phyloP scores from a whole-genome alignment of 2,888 invertebrate species.

The Electrophaes corylata region DNA sequence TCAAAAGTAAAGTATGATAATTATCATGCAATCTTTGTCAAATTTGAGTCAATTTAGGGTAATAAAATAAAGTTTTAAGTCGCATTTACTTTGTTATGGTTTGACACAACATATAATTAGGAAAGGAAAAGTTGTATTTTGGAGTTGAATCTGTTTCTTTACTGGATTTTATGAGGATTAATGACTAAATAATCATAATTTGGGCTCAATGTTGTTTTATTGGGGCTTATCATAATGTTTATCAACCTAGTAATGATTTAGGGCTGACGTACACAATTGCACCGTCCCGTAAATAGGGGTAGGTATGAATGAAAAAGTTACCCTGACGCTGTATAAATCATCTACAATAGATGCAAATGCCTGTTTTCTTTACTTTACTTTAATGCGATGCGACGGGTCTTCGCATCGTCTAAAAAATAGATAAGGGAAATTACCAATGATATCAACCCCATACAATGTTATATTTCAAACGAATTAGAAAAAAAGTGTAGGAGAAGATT shows the following conservation, averaged over 20 bases:
- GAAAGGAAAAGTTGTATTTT: conserved; percentile 45
- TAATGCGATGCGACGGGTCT: too few species aligned
- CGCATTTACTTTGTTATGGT: conserved; percentile 80
- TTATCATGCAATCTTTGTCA: conserved; percentile 77
- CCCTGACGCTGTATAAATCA: too few species aligned
- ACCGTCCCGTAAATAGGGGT: too few species aligned
- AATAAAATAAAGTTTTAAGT: conserved; percentile 82
- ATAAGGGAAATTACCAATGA: too few species aligned
- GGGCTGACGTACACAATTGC: too few species aligned
- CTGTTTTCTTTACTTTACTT: too few species aligned
- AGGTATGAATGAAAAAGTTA: too few species aligned
- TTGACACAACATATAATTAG: conserved; percentile 67
- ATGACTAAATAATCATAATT: conserved; percentile 55
- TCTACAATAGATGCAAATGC: too few species aligned
- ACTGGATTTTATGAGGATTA: conserved; percentile 29
- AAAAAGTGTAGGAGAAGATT: too few species aligned
- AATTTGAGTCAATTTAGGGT: conserved; percentile 79
- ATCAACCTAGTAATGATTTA: not conserved
- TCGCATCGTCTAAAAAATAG: too few species aligned
- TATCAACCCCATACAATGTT: too few species aligned
- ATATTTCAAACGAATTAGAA: too few species aligned
- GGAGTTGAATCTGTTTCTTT: conserved; percentile 36
- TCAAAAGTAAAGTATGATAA: conserved; percentile 59
- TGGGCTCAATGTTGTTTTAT: conserved; percentile 38
- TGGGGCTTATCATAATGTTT: conserved; percentile 26